Evolutionary conservation across 2,888 invertebrate genomes (phyloP).

Genomic region (Noctua janthina): DNA sequence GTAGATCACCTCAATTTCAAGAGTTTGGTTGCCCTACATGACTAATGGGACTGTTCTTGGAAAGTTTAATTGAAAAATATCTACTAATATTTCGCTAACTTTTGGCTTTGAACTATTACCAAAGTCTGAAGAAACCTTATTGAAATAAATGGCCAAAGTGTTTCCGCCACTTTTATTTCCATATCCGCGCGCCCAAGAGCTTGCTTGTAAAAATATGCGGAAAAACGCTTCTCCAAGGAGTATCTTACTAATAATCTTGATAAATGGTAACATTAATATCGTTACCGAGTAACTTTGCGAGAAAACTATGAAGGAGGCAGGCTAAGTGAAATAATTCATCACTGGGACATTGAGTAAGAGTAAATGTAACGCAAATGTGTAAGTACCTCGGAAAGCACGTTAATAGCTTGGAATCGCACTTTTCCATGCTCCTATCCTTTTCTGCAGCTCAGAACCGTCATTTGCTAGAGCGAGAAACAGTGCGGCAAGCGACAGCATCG

Average conservation of each 20-base stretch:
- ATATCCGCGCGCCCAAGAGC: conserved; percentile 27
- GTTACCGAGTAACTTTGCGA: conserved; percentile 37
- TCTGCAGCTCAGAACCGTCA: neutral
- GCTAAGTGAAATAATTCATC: conserved; percentile 25
- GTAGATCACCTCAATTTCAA: neutral
- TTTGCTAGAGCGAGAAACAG: neutral
- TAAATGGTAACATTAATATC: conserved; percentile 47
- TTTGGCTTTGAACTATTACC: conserved; percentile 4
- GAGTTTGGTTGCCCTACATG: neutral
- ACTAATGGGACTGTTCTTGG: neutral
- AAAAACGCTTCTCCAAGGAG: conserved; percentile 24
- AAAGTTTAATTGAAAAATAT: conserved; percentile 7
- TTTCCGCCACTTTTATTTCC: conserved; percentile 42
- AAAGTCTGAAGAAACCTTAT: conserved; percentile 38
- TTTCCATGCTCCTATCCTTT: neutral
- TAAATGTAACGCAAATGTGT: neutral
- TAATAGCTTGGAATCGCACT: neutral
- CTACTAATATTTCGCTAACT: neutral
- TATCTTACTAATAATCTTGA: conserved; percentile 45
- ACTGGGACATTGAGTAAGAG: neutral
- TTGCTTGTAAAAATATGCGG: conserved; percentile 37
- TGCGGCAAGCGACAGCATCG: neutral
- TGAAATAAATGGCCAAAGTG: conserved; percentile 47
- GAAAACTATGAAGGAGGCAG: conserved; percentile 19
- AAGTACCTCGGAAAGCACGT: too few species aligned